These are phyloP conservation scores for Gavia stellata DNA, from an alignment of 2,113 vertebrate species.

Conservation along the genomic window DNA sequence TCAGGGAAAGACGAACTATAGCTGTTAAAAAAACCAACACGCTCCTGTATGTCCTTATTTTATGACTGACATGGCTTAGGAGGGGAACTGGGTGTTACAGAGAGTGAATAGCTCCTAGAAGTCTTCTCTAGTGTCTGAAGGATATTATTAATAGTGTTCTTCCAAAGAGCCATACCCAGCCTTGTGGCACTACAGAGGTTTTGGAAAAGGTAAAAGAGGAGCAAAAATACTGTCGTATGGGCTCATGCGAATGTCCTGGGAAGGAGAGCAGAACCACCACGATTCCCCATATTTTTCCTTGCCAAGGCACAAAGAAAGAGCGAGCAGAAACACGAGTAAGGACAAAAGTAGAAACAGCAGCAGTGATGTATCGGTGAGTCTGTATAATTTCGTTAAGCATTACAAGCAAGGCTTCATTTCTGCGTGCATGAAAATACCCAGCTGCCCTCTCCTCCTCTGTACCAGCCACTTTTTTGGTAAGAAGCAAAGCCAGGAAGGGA, in stretches of 20 bases:
- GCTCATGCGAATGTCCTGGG: not conserved
- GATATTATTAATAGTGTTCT: not conserved
- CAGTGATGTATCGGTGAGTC: not conserved
- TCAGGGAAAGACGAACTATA: not conserved
- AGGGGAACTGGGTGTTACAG: not conserved
- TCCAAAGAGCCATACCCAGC: not conserved
- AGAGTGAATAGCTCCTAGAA: not conserved
- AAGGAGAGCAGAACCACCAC: not conserved
- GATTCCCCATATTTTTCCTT: not conserved
- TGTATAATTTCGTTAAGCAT: not conserved
- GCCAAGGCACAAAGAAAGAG: not conserved
- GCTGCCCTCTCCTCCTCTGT: not conserved
- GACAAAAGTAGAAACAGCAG: not conserved
- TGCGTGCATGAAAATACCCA: not conserved
- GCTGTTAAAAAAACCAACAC: not conserved
- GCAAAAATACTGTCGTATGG: not conserved
- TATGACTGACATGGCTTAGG: not conserved
- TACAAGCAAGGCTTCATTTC: not conserved
- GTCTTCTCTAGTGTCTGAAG: not conserved
- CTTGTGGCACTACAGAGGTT: not conserved
- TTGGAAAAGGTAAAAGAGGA: not conserved
- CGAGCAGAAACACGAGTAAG: rapidly evolving
- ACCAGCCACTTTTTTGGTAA: not conserved
- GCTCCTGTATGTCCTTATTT: not conserved
- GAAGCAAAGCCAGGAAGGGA: not conserved